Conservation (phyloP, 2,888 invertebrate species). For the Caradrina clavipalpis region DNA sequence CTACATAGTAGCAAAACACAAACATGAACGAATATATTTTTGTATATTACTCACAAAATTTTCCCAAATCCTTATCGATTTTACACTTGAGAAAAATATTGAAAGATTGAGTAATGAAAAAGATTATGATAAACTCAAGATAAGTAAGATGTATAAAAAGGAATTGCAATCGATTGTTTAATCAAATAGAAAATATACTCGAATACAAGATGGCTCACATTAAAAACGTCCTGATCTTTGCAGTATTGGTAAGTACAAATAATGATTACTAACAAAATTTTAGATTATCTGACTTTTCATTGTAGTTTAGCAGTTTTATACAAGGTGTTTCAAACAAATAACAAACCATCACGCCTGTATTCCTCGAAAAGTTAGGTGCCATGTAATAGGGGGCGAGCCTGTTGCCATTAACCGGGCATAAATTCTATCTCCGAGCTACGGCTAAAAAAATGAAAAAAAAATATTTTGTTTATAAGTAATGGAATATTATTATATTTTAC, state of each 20-base stretch:
- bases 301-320: no score
- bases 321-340: no score
- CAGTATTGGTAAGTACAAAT: conserved; percentile 38
- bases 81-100: conserved; percentile 37
- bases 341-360: no score
- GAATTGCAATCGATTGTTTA: background rate
- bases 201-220: conserved; percentile 32
- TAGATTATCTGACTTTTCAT: no score
- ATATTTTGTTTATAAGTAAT: no score
- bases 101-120: conserved; percentile 17
- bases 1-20: background rate
- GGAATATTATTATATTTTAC: no score
- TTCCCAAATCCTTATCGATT: conserved; percentile 28
- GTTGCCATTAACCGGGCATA: no score
- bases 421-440: no score
- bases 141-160: conserved; percentile 44
- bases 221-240: conserved; percentile 21
- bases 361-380: no score
- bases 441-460: no score
- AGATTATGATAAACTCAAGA: conserved; percentile 36
- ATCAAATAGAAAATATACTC: conserved; percentile 14
- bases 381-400: no score
- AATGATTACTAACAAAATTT: background rate
- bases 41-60: conserved; percentile 5
- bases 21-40: background rate